These are phyloP conservation scores for Sycophila texana DNA, from an alignment of 2,888 invertebrate genomes.

Conservation along the genomic window DNA sequence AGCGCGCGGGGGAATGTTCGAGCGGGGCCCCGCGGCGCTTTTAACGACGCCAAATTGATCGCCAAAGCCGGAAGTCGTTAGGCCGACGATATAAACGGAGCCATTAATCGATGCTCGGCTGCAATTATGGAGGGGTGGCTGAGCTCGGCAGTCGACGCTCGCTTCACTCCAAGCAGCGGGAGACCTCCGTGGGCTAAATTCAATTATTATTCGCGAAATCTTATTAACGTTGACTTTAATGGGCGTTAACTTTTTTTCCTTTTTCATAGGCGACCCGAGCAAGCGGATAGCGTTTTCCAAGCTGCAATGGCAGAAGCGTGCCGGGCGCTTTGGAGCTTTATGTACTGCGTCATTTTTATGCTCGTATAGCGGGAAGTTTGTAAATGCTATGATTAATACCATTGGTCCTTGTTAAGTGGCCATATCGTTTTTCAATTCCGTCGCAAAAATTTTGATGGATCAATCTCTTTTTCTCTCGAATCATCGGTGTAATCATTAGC, in stretches of 20 bases:
- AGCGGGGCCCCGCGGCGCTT: slow-evolving; percentile 17
- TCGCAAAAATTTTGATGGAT: too few relatives aligned
- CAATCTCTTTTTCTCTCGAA: too few relatives aligned
- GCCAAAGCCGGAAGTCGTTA: slow-evolving; percentile 53
- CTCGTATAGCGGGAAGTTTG: too few relatives aligned
- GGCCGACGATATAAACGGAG: slow-evolving; percentile 44
- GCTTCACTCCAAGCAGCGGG: neutral
- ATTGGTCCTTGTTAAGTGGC: too few relatives aligned
- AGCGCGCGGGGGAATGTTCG: slow-evolving; percentile 16
- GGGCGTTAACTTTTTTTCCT: slow-evolving; percentile 1
- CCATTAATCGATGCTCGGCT: slow-evolving; percentile 50
- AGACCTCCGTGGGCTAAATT: slow-evolving; percentile 17
- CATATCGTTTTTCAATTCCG: too few relatives aligned
- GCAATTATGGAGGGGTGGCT: slow-evolving; percentile 34
- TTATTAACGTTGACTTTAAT: slow-evolving; percentile 45
- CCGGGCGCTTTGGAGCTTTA: too few relatives aligned
- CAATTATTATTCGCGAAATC: slow-evolving; percentile 43
- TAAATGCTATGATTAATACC: too few relatives aligned
- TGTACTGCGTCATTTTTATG: too few relatives aligned
- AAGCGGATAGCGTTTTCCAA: neutral
- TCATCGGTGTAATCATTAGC: too few relatives aligned
- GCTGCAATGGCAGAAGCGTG: neutral
- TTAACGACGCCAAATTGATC: slow-evolving; percentile 53
- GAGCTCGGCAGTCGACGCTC: slow-evolving; percentile 2
- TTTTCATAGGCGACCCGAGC: slow-evolving; percentile 3